Percentiles rank a stretch among this genome's conserved stretches.
phyloP scores from a whole-genome alignment of 2,113 vertebrate species.

The Dicentrarchus labrax region DNA sequence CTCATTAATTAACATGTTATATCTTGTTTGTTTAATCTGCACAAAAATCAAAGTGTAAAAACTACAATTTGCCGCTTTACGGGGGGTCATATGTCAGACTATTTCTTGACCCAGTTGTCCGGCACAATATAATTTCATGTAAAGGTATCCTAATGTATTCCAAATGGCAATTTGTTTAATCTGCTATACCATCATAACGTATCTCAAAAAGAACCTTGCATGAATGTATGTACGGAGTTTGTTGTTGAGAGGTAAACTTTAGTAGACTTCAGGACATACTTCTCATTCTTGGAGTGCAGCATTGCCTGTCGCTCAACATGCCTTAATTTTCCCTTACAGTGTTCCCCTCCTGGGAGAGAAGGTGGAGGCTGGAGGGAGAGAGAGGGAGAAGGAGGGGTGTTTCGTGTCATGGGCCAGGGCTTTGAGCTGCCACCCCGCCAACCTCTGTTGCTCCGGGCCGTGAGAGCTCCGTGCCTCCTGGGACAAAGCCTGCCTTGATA shows the following conservation, averaged over 20 bases:
- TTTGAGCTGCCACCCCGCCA: constrained; percentile 54
- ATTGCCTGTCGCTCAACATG: constrained; percentile 73
- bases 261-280: constrained; percentile 71
- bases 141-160: no score
- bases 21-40: no score
- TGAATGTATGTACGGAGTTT: constrained; percentile 7
- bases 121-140: no score
- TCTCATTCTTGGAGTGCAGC: constrained; percentile 79
- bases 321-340: constrained; percentile 66
- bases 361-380: background rate
- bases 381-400: background rate
- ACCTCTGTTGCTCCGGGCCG: constrained; percentile 41
- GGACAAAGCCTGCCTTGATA: constrained; percentile 75
- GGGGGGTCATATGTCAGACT: no score
- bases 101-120: no score
- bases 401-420: constrained; percentile 46
- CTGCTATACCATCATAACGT: background rate
- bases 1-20: background rate
- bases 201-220: background rate
- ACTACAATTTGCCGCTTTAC: no score
- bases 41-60: no score
- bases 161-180: no score
- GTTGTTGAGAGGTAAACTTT: constrained; percentile 36
- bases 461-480: constrained; percentile 52
- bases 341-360: constrained; percentile 43